Percentiles rank a stretch among this genome's conserved stretches.
These are phyloP conservation scores for Tylochromis polylepis DNA, from an alignment of 2,113 vertebrate genomes.

Conservation along the genomic window DNA sequence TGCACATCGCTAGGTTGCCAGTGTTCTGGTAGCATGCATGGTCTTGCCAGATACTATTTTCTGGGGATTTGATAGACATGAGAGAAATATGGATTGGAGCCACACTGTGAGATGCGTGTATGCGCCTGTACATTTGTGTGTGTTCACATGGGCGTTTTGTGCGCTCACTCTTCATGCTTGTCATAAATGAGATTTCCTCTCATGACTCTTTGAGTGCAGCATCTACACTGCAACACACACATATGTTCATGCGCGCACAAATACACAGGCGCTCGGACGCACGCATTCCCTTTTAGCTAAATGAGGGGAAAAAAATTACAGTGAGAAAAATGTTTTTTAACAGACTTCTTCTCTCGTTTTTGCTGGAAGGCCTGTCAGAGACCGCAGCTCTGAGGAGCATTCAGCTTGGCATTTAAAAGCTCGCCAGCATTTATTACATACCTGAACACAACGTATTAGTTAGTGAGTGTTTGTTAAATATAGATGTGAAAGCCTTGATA, in stretches of 20 bases:
- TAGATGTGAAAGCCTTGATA: neutral
- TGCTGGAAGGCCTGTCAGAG: conserved; percentile 25
- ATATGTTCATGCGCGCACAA: neutral
- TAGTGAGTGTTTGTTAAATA: neutral
- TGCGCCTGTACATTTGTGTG: neutral
- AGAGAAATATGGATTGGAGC: conserved; percentile 29
- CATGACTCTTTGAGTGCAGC: conserved; percentile 34
- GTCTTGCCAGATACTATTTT: conserved; percentile 45
- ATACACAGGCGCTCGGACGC: neutral
- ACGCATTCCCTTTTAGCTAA: conserved; percentile 20
- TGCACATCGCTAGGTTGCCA: conserved; percentile 20
- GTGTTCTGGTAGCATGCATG: conserved; percentile 12
- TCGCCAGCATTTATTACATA: neutral
- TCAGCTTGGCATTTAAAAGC: conserved; percentile 27
- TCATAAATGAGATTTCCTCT: conserved; percentile 57
- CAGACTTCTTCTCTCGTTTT: conserved; percentile 3
- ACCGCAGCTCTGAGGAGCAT: conserved; percentile 17
- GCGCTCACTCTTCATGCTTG: conserved; percentile 35
- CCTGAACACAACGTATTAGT: neutral
- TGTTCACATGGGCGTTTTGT: neutral
- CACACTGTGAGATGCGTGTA: conserved; percentile 8
- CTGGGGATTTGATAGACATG: conserved; percentile 39
- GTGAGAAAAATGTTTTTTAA: neutral
- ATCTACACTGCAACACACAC: conserved; percentile 5
- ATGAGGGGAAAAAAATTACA: neutral